Evolutionary conservation across 2,113 vertebrate genomes (phyloP).

Genomic region (Rhadina sibilatrix): DNA sequence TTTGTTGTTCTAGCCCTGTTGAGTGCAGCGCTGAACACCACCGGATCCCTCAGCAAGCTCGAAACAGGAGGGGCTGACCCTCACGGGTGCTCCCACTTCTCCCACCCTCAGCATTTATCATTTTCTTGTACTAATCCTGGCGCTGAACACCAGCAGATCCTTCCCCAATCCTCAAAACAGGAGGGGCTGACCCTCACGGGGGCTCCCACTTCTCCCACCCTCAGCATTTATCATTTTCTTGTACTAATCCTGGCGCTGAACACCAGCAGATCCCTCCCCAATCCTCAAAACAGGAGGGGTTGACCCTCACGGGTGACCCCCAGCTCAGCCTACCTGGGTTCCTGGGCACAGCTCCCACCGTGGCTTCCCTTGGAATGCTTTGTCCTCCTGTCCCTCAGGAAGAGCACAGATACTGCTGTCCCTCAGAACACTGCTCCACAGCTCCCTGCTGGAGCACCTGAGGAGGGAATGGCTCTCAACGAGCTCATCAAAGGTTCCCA

Average conservation of each 20-base stretch:
- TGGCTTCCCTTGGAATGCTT: fast-evolving
- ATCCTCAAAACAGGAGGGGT: fast-evolving
- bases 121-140: fast-evolving
- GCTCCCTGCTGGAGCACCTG: fast-evolving
- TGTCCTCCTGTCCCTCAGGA: background rate
- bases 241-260: too few relatives aligned
- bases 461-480: fast-evolving
- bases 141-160: too few relatives aligned
- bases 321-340: background rate
- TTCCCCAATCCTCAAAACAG: background rate
- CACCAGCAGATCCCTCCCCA: background rate
- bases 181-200: fast-evolving
- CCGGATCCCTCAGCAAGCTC: too few relatives aligned
- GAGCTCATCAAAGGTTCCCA: background rate
- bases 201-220: fast-evolving
- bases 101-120: fast-evolving
- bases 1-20: fast-evolving
- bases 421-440: fast-evolving
- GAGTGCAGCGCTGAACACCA: too few relatives aligned
- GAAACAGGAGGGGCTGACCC: too few relatives aligned
- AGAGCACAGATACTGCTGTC: too few relatives aligned
- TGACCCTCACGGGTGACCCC: fast-evolving
- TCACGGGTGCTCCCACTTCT: fast-evolving
- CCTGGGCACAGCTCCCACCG: fast-evolving
- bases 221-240: fast-evolving